Evolutionary conservation across 2,113 vertebrate genomes (phyloP).

Genomic region (Oncorhynchus gorbuscha): DNA sequence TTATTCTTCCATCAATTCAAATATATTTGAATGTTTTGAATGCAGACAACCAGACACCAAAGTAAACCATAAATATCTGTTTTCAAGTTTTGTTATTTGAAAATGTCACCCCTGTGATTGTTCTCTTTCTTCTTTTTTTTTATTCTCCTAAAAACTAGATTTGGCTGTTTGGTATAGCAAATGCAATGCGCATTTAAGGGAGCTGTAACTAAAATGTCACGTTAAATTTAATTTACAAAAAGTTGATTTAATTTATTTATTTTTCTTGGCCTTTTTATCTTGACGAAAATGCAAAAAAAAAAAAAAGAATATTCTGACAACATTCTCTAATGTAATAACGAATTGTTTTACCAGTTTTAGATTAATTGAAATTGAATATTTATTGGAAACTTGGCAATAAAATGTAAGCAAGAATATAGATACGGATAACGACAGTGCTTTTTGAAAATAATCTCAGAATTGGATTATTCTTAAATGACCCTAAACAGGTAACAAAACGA

Average conservation of each 20-base stretch:
- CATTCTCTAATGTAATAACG: background rate
- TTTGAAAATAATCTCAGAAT: background rate
- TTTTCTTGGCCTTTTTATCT: background rate
- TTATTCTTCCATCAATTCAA: constrained; percentile 20
- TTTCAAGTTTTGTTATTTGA: constrained; percentile 25
- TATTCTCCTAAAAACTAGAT: background rate
- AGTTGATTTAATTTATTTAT: background rate
- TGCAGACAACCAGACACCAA: constrained; percentile 25
- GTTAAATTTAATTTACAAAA: background rate
- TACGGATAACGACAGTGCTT: background rate
- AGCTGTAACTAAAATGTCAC: too few species aligned
- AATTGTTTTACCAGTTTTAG: background rate
- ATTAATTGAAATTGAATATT: background rate
- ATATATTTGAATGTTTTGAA: constrained; percentile 16
- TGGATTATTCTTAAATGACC: background rate
- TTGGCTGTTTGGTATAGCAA: constrained; percentile 26
- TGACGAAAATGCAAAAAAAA: background rate
- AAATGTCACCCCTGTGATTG: constrained; percentile 24
- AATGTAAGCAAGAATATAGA: background rate
- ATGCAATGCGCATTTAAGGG: background rate
- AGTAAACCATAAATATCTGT: constrained; percentile 43
- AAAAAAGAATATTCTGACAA: background rate
- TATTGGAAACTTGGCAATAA: background rate
- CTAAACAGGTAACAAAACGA: background rate
- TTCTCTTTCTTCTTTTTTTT: background rate